Percentiles rank a stretch among this genome's conserved stretches.
Conservation (phyloP, 2,888 invertebrate genomes). For the Proisotoma minuta region DNA sequence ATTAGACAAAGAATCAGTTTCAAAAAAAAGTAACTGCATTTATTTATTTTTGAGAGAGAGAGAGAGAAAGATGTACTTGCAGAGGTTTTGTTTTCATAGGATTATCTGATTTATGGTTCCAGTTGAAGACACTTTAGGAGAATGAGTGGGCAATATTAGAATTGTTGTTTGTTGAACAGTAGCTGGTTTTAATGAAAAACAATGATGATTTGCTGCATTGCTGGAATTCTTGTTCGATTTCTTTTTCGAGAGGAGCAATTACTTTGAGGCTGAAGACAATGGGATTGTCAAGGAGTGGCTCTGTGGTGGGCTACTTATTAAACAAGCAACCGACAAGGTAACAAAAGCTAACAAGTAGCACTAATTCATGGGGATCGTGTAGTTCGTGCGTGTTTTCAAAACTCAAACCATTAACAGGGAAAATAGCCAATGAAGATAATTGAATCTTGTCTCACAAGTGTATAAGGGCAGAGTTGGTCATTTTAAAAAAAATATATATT, state of each 20-base stretch:
- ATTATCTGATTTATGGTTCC: slow-evolving; percentile 13
- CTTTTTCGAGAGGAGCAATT: slow-evolving; percentile 9
- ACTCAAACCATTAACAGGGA: slow-evolving; percentile 11
- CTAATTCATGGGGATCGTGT: slow-evolving; percentile 13
- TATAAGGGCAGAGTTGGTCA: slow-evolving; percentile 1
- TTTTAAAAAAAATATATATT: too few relatives aligned
- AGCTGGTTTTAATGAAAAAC: slow-evolving; percentile 6
- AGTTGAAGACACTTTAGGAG: slow-evolving; percentile 1
- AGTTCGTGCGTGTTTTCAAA: slow-evolving; percentile 13
- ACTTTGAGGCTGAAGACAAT: neutral
- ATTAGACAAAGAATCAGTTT: too few relatives aligned
- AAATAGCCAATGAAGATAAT: slow-evolving; percentile 14
- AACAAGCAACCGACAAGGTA: neutral
- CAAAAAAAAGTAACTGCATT: too few relatives aligned
- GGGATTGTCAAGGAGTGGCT: slow-evolving; percentile 12
- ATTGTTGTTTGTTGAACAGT: neutral
- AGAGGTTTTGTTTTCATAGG: too few relatives aligned
- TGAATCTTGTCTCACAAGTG: slow-evolving; percentile 4
- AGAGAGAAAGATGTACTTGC: too few relatives aligned
- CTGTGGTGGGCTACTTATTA: neutral
- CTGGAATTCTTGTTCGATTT: slow-evolving; percentile 14
- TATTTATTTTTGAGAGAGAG: too few relatives aligned
- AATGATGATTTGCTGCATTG: slow-evolving; percentile 18
- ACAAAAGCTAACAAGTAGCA: neutral
- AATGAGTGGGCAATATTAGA: slow-evolving; percentile 15